Conservation (phyloP, 2,113 vertebrate genomes). For the Chamaea fasciata region DNA sequence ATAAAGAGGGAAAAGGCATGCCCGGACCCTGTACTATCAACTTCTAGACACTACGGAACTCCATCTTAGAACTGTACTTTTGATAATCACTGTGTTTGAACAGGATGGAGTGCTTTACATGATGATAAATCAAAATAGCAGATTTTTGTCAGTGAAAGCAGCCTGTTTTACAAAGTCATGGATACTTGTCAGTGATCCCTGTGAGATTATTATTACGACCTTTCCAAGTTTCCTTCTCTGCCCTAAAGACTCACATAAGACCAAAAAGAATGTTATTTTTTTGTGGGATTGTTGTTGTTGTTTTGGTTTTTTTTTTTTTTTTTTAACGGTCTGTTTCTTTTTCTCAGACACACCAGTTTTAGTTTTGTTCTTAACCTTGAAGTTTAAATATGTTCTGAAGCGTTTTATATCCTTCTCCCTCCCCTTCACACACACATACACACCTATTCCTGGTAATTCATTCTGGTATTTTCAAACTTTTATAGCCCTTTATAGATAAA, state of each 20-base stretch:
- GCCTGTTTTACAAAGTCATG: neutral
- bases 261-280: neutral
- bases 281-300: neutral
- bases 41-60: neutral
- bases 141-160: neutral
- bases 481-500: neutral
- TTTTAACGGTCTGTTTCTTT: fast-evolving
- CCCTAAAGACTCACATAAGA: neutral
- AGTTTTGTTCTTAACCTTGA: neutral
- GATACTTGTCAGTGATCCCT: neutral
- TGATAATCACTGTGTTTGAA: neutral
- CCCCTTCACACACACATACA: neutral
- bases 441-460: neutral
- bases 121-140: neutral
- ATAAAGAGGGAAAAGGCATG: neutral
- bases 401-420: neutral
- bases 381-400: neutral
- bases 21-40: neutral
- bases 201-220: neutral
- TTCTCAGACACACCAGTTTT: neutral
- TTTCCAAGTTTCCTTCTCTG: neutral
- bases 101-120: neutral
- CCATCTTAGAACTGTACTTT: neutral
- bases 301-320: neutral
- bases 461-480: neutral